These are phyloP conservation scores for Heteronetta atricapilla DNA, from an alignment of 2,113 vertebrate genomes.

Conservation along the genomic window DNA sequence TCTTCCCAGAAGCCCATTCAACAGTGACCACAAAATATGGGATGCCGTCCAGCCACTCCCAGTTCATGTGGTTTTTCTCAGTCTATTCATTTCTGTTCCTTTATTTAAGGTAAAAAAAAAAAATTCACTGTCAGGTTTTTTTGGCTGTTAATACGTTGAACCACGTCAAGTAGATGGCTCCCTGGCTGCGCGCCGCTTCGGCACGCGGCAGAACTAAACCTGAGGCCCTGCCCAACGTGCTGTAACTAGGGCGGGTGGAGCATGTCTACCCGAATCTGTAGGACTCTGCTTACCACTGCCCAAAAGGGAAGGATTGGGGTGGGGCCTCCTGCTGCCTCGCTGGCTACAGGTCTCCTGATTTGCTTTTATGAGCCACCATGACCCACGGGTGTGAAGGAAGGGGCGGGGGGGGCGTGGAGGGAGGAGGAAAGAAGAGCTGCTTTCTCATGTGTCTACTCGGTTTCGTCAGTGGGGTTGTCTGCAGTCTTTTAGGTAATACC, in stretches of 20 bases:
- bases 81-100: constrained; percentile 98
- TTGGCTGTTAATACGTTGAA: background rate
- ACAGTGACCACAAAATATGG: constrained; percentile 90
- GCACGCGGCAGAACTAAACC: background rate
- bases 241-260: background rate
- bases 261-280: background rate
- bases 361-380: background rate
- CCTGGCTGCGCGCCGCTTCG: background rate
- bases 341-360: background rate
- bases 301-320: background rate
- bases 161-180: background rate
- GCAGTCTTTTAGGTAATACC: background rate
- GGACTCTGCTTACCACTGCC: background rate
- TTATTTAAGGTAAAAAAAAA: constrained; percentile 91
- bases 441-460: background rate
- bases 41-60: constrained; percentile 97
- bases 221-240: background rate
- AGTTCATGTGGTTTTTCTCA: constrained; percentile 99
- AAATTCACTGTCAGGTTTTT: background rate
- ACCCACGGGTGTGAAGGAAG: background rate
- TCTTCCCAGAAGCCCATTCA: constrained; percentile 83
- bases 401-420: background rate
- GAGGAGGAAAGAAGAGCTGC: background rate
- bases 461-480: background rate
- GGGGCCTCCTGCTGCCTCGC: background rate